Evolutionary conservation across 2,888 invertebrate genomes (phyloP), one percentile per base, ranked within the genome.

Genomic region (Caenorhabditis zanzibari): DNA sequence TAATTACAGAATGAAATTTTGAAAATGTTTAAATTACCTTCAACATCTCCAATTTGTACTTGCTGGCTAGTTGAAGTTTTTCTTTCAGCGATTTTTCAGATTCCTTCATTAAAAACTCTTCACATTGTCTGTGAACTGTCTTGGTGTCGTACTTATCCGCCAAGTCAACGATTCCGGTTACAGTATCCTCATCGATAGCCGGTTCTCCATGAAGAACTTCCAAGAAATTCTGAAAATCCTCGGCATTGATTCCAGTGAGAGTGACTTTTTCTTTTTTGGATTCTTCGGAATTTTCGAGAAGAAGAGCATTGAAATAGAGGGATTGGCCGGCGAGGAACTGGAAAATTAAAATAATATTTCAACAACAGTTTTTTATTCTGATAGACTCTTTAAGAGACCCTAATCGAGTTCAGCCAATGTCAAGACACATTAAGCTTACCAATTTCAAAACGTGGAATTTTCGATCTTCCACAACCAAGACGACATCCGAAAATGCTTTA

Each of bases 211-310:
- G 6, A 12, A 69, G 22, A 1, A 35, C 4, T 19, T 69, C 69
- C 54, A 56, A 22, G 16, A 54, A 35, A 4, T 58, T 38, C 58
- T 63, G 63, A 19, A 63, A 63, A 24, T 63, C 41, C 5, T 4
- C 32, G 32, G 32, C 32, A 4, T 32, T 32, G 32, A 32, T 7
- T 6, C 7, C 32, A 6, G 4, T 32, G 4, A 32, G 14, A 44
- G 44, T 14, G 14, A n/a, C n/a, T n/a, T n/a, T n/a, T 10, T 5
- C 44, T 44, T 12, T 12, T 44, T 44, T 2, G 44, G 44, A 44
- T 44, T 44, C 49, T 22, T n/a, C n/a, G n/a, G 9, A 22, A 1
- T 22, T 22, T 22, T 6, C 22, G 9, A 52, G 19, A 19, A 52
- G 49, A 22, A 22, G 5, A 5, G 19, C 0, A 19, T 52, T 52